Conservation (phyloP, 2,113 vertebrate genomes). For the Elephas maximus region DNA sequence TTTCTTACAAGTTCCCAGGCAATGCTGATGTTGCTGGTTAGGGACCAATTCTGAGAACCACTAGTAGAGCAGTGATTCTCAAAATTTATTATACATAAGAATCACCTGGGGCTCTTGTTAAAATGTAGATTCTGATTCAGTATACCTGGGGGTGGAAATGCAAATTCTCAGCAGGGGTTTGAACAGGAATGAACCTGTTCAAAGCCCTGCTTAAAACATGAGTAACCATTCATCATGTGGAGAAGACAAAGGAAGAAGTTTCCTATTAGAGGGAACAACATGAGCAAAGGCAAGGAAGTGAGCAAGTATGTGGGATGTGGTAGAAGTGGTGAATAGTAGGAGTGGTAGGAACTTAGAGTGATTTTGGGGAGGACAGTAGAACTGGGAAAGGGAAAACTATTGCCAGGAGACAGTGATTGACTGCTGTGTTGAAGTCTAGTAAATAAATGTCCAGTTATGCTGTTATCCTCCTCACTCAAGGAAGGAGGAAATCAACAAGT, state of each 20-base stretch:
- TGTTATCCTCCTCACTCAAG: neutral
- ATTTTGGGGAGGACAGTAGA: neutral
- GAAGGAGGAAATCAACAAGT: neutral
- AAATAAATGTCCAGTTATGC: neutral
- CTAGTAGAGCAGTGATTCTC: no score
- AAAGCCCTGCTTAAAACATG: neutral
- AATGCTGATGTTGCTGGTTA: no score
- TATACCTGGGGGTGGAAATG: no score
- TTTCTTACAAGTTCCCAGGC: no score
- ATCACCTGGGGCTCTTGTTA: no score
- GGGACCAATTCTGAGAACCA: no score
- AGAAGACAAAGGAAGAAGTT: neutral
- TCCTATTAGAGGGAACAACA: neutral
- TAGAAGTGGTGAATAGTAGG: neutral
- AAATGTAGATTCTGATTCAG: no score
- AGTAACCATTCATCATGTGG: neutral
- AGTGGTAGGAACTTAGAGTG: neutral
- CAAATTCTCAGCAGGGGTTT: no score
- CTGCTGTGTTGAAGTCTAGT: neutral
- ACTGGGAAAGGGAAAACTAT: neutral
- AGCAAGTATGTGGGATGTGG: neutral
- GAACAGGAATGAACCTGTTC: no score
- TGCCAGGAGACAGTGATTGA: neutral
- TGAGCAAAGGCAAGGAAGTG: neutral
- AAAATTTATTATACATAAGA: no score